A percentile compares a stretch with the other conserved stretches of the same genome.
phyloP scores from a whole-genome alignment of 2,888 invertebrate species.

The Volucella zonaria region DNA sequence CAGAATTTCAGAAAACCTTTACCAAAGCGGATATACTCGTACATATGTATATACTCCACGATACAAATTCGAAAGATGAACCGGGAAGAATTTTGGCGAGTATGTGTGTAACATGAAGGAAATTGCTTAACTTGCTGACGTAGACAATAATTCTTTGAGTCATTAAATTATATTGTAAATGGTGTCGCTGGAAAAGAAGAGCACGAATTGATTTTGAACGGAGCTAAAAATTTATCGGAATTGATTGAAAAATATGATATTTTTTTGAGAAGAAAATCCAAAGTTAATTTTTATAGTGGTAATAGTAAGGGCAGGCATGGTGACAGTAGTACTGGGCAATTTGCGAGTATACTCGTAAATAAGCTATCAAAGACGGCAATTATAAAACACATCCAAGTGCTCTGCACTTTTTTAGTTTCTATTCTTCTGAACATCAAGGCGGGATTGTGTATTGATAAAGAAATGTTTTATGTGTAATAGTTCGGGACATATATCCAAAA shows the following conservation, averaged over 20 bases:
- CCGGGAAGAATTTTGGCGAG: background rate
- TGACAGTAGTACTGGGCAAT: background rate
- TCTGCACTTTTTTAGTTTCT: background rate
- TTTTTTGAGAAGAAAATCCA: background rate
- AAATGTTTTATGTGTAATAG: background rate
- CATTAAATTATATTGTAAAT: too few relatives aligned
- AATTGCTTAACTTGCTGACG: too few relatives aligned
- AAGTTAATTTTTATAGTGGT: background rate
- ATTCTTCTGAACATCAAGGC: background rate
- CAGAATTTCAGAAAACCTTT: conserved; percentile 2
- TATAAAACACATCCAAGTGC: background rate
- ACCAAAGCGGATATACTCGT: background rate
- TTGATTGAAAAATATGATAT: background rate
- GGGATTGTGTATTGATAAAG: background rate
- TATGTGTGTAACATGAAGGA: background rate
- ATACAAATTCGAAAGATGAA: background rate
- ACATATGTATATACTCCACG: background rate
- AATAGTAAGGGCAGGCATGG: too few relatives aligned
- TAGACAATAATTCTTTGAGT: too few relatives aligned
- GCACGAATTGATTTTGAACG: too few relatives aligned
- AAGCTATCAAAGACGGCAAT: background rate
- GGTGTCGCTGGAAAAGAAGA: too few relatives aligned
- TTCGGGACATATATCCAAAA: background rate
- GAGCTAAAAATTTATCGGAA: background rate
- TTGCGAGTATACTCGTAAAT: too few relatives aligned